A percentile compares a stretch with the other conserved stretches of the same genome.
Conservation (phyloP, 2,113 vertebrate genomes). For the Eudyptes chrysolophus region DNA sequence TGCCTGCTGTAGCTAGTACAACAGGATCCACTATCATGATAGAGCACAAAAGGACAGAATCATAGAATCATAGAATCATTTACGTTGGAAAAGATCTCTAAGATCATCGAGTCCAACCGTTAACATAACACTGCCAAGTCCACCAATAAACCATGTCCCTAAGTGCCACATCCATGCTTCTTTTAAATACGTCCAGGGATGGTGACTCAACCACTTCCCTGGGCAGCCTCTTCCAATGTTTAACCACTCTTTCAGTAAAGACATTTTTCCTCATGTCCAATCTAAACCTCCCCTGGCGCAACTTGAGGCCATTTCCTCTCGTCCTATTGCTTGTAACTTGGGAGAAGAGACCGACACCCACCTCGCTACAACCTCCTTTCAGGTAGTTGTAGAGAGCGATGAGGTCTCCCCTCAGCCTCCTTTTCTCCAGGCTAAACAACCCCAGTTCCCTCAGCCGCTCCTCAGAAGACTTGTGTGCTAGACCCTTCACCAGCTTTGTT, state of each 20-base stretch:
- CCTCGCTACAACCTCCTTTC: neutral
- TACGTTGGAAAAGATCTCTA: neutral
- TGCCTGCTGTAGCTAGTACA: neutral
- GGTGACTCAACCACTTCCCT: neutral
- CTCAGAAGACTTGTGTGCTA: fast-evolving
- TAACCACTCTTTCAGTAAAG: neutral
- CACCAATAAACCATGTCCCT: neutral
- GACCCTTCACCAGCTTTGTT: neutral
- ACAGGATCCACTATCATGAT: neutral
- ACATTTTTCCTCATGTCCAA: neutral
- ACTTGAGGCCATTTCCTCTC: neutral
- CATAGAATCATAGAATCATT: neutral
- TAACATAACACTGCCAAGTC: neutral
- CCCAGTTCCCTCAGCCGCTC: neutral
- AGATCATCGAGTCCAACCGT: neutral
- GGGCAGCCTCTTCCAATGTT: neutral
- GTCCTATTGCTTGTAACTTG: neutral
- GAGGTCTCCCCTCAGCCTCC: neutral
- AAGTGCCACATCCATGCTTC: neutral
- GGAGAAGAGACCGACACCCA: neutral
- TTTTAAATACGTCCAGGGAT: neutral
- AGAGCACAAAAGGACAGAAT: neutral
- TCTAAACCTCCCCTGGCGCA: neutral
- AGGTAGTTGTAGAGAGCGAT: neutral
- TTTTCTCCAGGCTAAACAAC: neutral